Evolutionary conservation across 2,113 vertebrate genomes (phyloP).

Genomic region (Bubo blakistoni): DNA sequence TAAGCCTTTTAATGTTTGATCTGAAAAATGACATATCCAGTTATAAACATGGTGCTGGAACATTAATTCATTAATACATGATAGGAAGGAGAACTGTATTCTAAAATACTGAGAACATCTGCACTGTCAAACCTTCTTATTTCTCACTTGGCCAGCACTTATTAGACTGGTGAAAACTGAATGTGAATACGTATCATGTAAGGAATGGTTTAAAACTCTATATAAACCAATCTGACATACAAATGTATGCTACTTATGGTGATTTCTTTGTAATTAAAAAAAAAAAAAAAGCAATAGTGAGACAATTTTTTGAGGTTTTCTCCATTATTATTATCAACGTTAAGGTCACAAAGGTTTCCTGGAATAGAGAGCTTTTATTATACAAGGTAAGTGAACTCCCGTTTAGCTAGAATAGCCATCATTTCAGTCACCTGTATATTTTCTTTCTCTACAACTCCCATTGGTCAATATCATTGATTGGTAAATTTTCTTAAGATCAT

Average conservation of each 20-base stretch:
- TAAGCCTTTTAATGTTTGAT: not conserved
- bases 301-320: not conserved
- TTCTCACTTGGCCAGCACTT: not conserved
- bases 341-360: not conserved
- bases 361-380: not conserved
- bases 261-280: not conserved
- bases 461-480: not conserved
- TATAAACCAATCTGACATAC: not conserved
- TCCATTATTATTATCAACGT: not conserved
- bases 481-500: not conserved
- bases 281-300: not conserved
- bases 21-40: not conserved
- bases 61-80: not conserved
- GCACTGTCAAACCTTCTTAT: not conserved
- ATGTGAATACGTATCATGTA: not conserved
- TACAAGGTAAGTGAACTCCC: not conserved
- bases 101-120: not conserved
- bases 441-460: not conserved
- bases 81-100: not conserved
- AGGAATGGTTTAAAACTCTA: not conserved
- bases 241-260: not conserved
- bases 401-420: not conserved
- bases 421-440: not conserved
- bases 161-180: not conserved
- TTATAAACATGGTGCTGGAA: not conserved